These are phyloP conservation scores for Cotesia vestalis DNA, from an alignment of 1,140 invertebrate genomes.

Conservation along the genomic window DNA sequence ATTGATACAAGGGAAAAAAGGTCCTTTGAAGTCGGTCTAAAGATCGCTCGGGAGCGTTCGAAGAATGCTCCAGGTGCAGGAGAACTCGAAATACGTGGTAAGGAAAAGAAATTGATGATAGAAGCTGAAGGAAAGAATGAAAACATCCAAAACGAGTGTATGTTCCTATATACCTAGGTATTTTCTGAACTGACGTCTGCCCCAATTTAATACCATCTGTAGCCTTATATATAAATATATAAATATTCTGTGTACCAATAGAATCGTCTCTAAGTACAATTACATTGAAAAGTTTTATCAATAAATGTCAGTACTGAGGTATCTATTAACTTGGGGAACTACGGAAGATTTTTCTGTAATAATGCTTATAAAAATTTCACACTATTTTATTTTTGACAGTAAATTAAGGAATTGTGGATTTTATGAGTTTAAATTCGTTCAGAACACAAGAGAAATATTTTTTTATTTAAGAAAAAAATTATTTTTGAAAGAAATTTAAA, in stretches of 20 bases:
- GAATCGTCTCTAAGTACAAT: neutral
- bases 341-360: no score
- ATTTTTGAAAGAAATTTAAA: no score
- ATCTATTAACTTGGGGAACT: no score
- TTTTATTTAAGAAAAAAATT: no score
- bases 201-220: conserved; percentile 34
- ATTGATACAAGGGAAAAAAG: conserved; percentile 37
- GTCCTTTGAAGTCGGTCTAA: conserved; percentile 38
- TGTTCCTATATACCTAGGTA: conserved; percentile 34
- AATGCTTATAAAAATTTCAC: no score
- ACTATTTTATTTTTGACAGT: no score
- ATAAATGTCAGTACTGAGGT: neutral
- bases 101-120: conserved; percentile 27
- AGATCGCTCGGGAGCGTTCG: conserved; percentile 36
- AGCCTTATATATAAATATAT: conserved; percentile 13
- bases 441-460: no score
- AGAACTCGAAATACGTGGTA: conserved; percentile 21
- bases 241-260: no score
- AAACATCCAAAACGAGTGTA: conserved; percentile 32
- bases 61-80: conserved; percentile 36
- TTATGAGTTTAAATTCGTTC: no score
- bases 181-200: conserved; percentile 35
- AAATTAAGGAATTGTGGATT: no score
- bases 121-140: conserved; percentile 14
- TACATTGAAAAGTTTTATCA: neutral